phyloP scores from a whole-genome alignment of 2,797 vertebrate genomes.

The Hyperoplus immaculatus region DNA sequence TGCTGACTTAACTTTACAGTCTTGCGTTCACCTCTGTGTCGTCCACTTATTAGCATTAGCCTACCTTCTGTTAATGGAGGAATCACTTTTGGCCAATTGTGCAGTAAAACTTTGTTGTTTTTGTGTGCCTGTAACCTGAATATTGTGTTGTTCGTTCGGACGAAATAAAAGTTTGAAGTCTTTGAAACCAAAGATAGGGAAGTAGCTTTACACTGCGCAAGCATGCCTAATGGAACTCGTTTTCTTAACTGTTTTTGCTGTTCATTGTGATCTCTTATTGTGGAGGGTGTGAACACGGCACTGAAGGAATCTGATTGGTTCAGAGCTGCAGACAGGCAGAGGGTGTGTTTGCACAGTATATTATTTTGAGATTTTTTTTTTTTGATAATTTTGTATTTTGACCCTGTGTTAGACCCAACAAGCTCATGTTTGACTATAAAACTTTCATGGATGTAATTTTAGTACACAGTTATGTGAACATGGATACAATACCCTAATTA shows the following conservation, averaged over 20 bases:
- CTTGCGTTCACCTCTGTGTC: not conserved
- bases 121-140: not conserved
- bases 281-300: slow-evolving; percentile 30
- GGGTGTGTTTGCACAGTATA: slow-evolving; percentile 24
- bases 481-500: too few species aligned
- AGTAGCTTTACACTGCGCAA: too few species aligned
- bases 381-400: too few species aligned
- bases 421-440: too few species aligned
- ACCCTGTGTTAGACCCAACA: too few species aligned
- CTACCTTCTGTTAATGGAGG: not conserved
- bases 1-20: not conserved
- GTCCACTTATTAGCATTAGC: too few species aligned
- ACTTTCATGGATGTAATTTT: too few species aligned
- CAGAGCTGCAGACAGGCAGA: slow-evolving; percentile 14
- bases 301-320: slow-evolving; percentile 54
- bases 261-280: slow-evolving; percentile 11
- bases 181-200: fast-evolving
- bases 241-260: not conserved
- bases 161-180: not conserved
- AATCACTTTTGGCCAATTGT: not conserved
- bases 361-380: not conserved
- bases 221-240: too few species aligned
- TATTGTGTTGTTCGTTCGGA: not conserved
- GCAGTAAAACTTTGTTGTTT: not conserved
- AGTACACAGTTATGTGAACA: too few species aligned